These are phyloP conservation scores for Drosophila nigrodunni DNA, from an alignment of 1,140 invertebrate species.

Conservation along the genomic window DNA sequence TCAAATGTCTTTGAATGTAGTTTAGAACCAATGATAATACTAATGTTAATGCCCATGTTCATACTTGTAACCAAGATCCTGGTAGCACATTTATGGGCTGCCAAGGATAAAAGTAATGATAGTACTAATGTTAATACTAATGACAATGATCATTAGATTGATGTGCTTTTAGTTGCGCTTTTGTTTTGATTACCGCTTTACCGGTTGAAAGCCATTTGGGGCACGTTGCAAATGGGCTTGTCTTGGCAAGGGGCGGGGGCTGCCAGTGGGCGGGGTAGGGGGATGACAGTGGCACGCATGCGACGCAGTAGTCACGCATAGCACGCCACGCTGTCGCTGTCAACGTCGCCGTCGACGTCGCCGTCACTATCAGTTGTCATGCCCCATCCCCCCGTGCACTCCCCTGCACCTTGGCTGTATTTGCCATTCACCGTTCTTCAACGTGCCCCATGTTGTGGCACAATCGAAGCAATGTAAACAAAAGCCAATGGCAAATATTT, in stretches of 20 bases:
- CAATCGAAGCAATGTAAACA: conserved; percentile 81
- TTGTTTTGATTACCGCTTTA: conserved; percentile 68
- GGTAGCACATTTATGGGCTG: background rate
- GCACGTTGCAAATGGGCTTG: conserved; percentile 33
- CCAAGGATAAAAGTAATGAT: background rate
- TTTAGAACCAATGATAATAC: too few relatives aligned
- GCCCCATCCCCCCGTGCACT: conserved; percentile 44
- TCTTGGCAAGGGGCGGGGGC: conserved; percentile 1
- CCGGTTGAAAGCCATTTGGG: conserved; percentile 75
- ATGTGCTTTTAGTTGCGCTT: conserved; percentile 69
- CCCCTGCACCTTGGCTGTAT: conserved; percentile 16
- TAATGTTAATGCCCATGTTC: too few relatives aligned
- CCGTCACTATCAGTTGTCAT: conserved; percentile 41
- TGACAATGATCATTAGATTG: conserved; percentile 32
- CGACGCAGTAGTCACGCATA: conserved; percentile 65
- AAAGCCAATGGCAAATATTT: conserved; percentile 72
- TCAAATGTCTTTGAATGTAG: too few relatives aligned
- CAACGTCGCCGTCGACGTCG: conserved; percentile 24
- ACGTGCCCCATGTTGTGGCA: conserved; percentile 35
- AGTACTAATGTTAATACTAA: conserved; percentile 24
- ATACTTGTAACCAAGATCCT: too few relatives aligned
- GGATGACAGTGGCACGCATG: conserved; percentile 53
- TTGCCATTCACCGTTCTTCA: conserved; percentile 26
- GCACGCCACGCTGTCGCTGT: conserved; percentile 46
- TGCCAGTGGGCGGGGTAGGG: background rate